Percentiles rank a stretch among this genome's conserved stretches.
Evolutionary conservation across 2,113 vertebrate genomes (phyloP).

Genomic region (Chrysemys picta): DNA sequence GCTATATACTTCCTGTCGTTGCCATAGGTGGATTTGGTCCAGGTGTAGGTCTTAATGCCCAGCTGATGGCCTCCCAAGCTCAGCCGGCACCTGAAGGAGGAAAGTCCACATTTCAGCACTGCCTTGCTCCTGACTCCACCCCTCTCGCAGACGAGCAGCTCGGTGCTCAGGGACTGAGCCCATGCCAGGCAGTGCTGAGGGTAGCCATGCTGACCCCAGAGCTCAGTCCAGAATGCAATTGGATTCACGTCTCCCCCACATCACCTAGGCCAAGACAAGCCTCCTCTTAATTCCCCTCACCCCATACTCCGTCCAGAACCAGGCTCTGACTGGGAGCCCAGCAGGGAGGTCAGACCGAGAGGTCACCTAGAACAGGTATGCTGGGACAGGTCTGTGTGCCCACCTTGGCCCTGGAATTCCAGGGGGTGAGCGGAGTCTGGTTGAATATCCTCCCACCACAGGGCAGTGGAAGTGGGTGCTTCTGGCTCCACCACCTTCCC

Average conservation of each 20-base stretch:
- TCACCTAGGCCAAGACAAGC: neutral
- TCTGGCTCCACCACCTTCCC: neutral
- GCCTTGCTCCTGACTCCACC: neutral
- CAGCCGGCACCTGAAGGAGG: conserved; percentile 83
- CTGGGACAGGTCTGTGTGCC: neutral
- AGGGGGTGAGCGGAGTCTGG: neutral
- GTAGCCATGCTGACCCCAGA: neutral
- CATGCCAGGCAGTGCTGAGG: neutral
- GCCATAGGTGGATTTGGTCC: conserved; percentile 87
- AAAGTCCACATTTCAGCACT: neutral
- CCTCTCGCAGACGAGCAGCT: neutral
- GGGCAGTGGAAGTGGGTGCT: fast-evolving
- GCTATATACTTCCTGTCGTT: conserved; percentile 88
- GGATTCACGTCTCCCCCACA: neutral
- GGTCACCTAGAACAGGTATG: neutral
- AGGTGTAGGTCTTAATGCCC: conserved; percentile 89
- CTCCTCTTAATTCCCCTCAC: neutral
- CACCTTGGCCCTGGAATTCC: neutral
- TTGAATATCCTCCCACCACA: neutral
- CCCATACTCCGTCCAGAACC: neutral
- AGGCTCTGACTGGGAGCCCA: neutral
- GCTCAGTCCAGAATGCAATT: neutral
- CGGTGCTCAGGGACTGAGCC: neutral
- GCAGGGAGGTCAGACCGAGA: neutral
- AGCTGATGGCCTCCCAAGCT: conserved; percentile 86